Conservation (phyloP, 2,888 invertebrate genomes). For the Tyria jacobaeae region DNA sequence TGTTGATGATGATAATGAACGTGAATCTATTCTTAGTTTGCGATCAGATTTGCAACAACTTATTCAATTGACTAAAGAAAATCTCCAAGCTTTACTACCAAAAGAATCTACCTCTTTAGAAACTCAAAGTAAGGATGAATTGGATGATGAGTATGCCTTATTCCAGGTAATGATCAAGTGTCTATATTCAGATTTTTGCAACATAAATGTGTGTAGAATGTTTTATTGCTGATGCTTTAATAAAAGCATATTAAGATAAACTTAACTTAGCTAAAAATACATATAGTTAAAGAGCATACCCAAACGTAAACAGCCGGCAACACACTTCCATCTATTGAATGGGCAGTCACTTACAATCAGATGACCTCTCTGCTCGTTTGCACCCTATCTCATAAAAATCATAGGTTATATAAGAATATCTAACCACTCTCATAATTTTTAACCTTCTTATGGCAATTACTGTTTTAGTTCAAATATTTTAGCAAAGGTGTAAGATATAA, state of each 20-base stretch:
- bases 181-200: not conserved
- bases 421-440: too few relatives aligned
- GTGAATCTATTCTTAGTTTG: constrained; percentile 86
- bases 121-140: constrained; percentile 54
- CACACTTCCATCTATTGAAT: too few relatives aligned
- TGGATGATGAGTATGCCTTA: constrained; percentile 88
- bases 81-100: constrained; percentile 67
- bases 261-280: not conserved
- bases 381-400: too few relatives aligned
- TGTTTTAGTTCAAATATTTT: too few relatives aligned
- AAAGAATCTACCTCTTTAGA: constrained; percentile 26
- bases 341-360: too few relatives aligned
- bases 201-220: not conserved
- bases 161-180: constrained; percentile 88
- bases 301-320: too few relatives aligned
- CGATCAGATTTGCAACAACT: constrained; percentile 89
- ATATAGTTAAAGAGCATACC: too few relatives aligned
- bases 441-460: too few relatives aligned
- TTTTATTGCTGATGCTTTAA: not conserved
- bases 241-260: not conserved
- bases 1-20: constrained; percentile 79
- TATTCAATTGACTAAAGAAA: constrained; percentile 89
- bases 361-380: too few relatives aligned
- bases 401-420: too few relatives aligned
- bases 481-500: too few relatives aligned